Conservation (phyloP, 2,113 vertebrate genomes). For the Naja naja region DNA sequence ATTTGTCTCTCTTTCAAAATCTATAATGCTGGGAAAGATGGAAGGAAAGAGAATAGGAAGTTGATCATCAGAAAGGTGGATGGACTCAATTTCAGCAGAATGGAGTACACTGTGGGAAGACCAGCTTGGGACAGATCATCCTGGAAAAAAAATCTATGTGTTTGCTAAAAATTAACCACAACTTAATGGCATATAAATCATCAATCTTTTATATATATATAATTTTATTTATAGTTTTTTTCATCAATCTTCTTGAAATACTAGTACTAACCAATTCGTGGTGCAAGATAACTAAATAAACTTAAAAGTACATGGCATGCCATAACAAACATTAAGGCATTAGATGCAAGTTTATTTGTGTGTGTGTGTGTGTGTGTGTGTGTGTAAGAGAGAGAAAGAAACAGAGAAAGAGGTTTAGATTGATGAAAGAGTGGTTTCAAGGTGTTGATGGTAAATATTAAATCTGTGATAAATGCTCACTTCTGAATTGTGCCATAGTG, state of each 20-base stretch:
- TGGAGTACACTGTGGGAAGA: neutral
- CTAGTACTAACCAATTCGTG: neutral
- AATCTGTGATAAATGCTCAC: neutral
- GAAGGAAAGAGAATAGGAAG: neutral
- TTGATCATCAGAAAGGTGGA: neutral
- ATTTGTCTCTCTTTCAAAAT: neutral
- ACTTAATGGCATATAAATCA: too few relatives aligned
- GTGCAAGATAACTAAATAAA: neutral
- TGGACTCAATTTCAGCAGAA: neutral
- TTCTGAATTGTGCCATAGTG: neutral
- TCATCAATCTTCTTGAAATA: neutral
- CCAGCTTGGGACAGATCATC: neutral
- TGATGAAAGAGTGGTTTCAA: neutral
- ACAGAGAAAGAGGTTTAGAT: neutral
- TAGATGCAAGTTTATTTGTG: neutral
- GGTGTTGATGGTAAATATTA: neutral
- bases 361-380: neutral
- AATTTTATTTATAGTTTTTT: too few relatives aligned
- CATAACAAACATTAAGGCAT: neutral
- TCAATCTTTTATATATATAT: neutral
- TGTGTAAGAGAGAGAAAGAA: too few relatives aligned
- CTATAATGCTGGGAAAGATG: neutral
- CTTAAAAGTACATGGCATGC: neutral
- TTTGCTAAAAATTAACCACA: too few relatives aligned
- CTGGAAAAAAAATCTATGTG: too few relatives aligned